phyloP scores from a whole-genome alignment of 2,888 invertebrate species.

The Neoscelio sp. region DNA sequence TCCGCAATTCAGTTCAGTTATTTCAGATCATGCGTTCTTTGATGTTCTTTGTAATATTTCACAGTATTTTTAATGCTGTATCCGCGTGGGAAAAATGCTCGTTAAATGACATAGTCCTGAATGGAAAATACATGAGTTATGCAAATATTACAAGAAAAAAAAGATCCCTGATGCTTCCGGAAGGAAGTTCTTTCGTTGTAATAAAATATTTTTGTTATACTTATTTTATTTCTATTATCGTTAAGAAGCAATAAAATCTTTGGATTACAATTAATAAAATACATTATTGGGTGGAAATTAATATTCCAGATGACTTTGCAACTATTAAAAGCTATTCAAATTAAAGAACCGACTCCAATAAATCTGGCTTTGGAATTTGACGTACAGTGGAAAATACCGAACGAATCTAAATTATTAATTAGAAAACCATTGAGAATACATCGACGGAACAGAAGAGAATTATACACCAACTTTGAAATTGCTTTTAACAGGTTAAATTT shows the following conservation, averaged over 20 bases:
- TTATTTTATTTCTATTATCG: conserved; percentile 12
- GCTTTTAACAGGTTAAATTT: conserved; percentile 83
- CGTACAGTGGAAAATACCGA: conserved; percentile 84
- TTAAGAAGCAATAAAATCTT: not conserved
- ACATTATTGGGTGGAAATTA: not conserved
- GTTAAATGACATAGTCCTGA: conserved; percentile 14
- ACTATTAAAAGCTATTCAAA: conserved; percentile 85
- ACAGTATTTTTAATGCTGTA: not conserved
- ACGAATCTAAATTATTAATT: conserved; percentile 63
- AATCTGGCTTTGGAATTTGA: conserved; percentile 86
- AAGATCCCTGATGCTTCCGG: conserved; percentile 80
- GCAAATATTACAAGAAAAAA: conserved; percentile 31
- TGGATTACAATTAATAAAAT: not conserved
- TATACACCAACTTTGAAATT: conserved; percentile 84
- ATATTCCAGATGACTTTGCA: conserved; percentile 85
- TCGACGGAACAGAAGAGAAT: conserved; percentile 83
- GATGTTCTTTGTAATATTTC: conserved; percentile 20
- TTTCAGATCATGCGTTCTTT: conserved; percentile 32
- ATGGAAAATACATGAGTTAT: not conserved
- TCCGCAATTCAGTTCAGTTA: conserved; percentile 37
- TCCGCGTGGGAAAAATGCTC: conserved; percentile 21
- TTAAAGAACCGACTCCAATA: conserved; percentile 85
- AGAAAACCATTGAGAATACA: conserved; percentile 41
- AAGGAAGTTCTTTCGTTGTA: conserved; percentile 83
- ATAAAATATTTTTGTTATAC: conserved; percentile 65